These are phyloP conservation scores for Ctenoplectra terminalis DNA, from an alignment of 1,140 invertebrate species.

Conservation along the genomic window DNA sequence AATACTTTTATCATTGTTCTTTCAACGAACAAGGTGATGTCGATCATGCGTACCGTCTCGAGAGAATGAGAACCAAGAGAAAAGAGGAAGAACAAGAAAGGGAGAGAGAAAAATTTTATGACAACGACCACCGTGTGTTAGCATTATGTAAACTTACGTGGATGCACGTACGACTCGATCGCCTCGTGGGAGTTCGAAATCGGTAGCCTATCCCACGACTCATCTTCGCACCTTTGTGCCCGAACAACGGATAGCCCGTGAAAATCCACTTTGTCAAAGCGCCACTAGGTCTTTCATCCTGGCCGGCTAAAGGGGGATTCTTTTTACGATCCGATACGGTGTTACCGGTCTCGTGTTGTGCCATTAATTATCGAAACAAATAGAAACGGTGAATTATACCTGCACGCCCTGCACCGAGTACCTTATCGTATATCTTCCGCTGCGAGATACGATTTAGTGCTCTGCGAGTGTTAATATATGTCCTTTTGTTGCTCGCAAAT, in stretches of 20 bases:
- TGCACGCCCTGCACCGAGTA: constrained; percentile 30
- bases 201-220: constrained; percentile 48
- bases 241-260: constrained; percentile 9
- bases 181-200: constrained; percentile 36
- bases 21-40: constrained; percentile 12
- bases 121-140: constrained; percentile 20
- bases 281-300: constrained; percentile 2
- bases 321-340: constrained; percentile 35
- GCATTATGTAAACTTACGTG: constrained; percentile 40
- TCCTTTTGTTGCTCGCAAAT: constrained; percentile 39
- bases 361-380: constrained; percentile 65
- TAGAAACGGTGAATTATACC: constrained; percentile 59
- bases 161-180: constrained; percentile 15
- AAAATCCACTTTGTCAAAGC: constrained; percentile 65
- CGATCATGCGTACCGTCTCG: constrained; percentile 38
- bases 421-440: constrained; percentile 58
- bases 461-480: constrained; percentile 20
- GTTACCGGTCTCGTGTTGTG: constrained; percentile 27
- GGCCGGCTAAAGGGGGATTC: neutral
- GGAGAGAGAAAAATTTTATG: constrained; percentile 33
- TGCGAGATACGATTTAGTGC: constrained; percentile 50
- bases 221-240: constrained; percentile 51
- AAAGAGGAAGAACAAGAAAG: constrained; percentile 8
- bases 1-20: constrained; percentile 21
- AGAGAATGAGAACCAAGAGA: neutral